Evolutionary conservation across 2,888 invertebrate genomes (phyloP), one percentile per base, ranked within the genome.

Genomic region (Agonopterix arenella): DNA sequence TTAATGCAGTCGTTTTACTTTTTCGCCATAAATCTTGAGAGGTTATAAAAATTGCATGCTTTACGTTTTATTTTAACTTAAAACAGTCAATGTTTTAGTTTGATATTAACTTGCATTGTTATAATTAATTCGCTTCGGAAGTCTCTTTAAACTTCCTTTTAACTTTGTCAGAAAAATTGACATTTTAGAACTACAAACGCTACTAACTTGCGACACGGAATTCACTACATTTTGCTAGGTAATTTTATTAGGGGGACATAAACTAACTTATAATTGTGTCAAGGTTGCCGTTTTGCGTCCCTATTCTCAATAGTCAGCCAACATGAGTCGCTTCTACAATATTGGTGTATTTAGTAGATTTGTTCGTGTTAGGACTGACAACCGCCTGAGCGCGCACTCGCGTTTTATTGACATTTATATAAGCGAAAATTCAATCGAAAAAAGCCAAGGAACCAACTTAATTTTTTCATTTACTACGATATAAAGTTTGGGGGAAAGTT

Each of bases 1-100:
- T 85, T 70, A 75, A 81, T 85, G 86, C 70, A 82, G 86, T 84
- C 67, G 53, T 59, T 61, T 28, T 28, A 28, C 28, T 28, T 28
- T 18, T 28, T 5, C 28, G 28, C 28, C 28, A 28, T 28, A 28
- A 28, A 28, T 5, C 28, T 28, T 59, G 45, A 58, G 64, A 64
- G 66, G 66, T 66, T 59, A 40, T 54, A 54, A 60, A 56, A 60
- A 58, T 62, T 56, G 61, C 57, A 62, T 66, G 66, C 64, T 58
- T 62, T 65, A 58, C 60, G 57, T 57, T 62, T 57, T 59, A 64
- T 58, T 62, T 62, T 68, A 70, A 64, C 61, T 70, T 62, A 58
- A 53, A 56, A 60, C 28, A 28, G 7, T 28, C 28, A 28, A 28
- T 28, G 49, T 62, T 64, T 61, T 59, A 57, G 61, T 64, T 62